Evolutionary conservation across 2,888 invertebrate species (phyloP).

Genomic region (Hecatera dysodea): DNA sequence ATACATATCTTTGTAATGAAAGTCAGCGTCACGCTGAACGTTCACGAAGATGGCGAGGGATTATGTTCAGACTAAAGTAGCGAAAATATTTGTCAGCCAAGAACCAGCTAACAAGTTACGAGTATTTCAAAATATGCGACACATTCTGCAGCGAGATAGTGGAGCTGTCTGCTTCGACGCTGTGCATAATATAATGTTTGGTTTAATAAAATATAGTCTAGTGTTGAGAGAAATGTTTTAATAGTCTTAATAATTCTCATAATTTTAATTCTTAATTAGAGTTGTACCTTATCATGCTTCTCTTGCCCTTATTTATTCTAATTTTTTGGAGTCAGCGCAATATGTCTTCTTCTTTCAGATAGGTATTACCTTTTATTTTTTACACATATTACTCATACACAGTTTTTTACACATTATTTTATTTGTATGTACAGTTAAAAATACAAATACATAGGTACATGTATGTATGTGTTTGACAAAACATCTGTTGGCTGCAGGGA

Average conservation of each 20-base stretch:
- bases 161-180: constrained; percentile 8
- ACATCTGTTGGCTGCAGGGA: too few relatives aligned
- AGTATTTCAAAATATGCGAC: constrained; percentile 33
- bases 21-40: constrained; percentile 16
- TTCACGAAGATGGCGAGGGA: constrained; percentile 26
- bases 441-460: too few relatives aligned
- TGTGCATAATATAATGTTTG: constrained; percentile 23
- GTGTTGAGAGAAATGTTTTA: not conserved
- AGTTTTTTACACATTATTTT: too few relatives aligned
- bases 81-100: constrained; percentile 32
- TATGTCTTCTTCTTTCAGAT: too few relatives aligned
- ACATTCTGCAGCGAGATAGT: constrained; percentile 34
- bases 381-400: too few relatives aligned
- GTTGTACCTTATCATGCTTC: too few relatives aligned
- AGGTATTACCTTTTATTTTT: too few relatives aligned
- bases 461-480: too few relatives aligned
- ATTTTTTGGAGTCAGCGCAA: too few relatives aligned
- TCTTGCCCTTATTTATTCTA: too few relatives aligned
- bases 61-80: constrained; percentile 29
- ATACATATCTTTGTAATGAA: constrained; percentile 24
- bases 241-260: not conserved
- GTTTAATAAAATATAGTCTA: constrained; percentile 1
- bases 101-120: constrained; percentile 39
- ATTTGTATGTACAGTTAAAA: too few relatives aligned
- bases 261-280: not conserved